Conservation (phyloP, 2,888 invertebrate species). For the Lasioglossum figueresi region DNA sequence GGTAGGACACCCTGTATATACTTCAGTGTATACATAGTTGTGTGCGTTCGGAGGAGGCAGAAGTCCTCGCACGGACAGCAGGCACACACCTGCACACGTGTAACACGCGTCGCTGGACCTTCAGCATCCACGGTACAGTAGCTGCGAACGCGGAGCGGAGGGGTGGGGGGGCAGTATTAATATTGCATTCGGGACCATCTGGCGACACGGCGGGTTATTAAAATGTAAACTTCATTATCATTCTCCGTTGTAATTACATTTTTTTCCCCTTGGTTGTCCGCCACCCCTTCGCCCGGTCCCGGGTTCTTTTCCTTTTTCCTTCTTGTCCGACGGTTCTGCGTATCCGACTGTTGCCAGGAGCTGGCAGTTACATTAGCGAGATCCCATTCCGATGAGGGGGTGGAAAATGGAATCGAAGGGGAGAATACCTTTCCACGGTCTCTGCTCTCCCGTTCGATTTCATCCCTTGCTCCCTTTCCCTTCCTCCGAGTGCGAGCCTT, state of each 20-base stretch:
- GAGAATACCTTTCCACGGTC: constrained; percentile 29
- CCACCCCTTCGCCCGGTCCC: not conserved
- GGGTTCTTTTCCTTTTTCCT: not conserved
- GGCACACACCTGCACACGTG: not conserved
- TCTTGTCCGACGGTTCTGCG: not conserved
- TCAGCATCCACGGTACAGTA: constrained; percentile 27
- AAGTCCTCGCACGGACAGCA: not conserved
- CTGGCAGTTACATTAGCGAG: constrained; percentile 64
- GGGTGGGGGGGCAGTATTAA: constrained; percentile 68
- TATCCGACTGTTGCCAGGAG: not conserved
- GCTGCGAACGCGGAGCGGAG: constrained; percentile 62
- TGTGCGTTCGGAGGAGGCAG: not conserved
- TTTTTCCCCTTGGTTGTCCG: constrained; percentile 55
- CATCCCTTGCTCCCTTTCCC: constrained; percentile 38
- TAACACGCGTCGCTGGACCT: constrained; percentile 18
- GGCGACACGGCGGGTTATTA: constrained; percentile 75
- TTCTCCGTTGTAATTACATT: constrained; percentile 75
- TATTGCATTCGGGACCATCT: constrained; percentile 75
- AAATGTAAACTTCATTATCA: constrained; percentile 78
- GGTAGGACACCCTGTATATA: not conserved
- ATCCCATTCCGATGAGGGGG: constrained; percentile 57
- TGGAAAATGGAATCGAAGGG: constrained; percentile 35
- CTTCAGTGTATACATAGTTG: not conserved
- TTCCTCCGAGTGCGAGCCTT: constrained; percentile 13
- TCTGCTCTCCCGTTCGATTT: constrained; percentile 32